Evolutionary conservation across 2,113 vertebrate species (phyloP).

Genomic region (Glaucidium brasilianum): DNA sequence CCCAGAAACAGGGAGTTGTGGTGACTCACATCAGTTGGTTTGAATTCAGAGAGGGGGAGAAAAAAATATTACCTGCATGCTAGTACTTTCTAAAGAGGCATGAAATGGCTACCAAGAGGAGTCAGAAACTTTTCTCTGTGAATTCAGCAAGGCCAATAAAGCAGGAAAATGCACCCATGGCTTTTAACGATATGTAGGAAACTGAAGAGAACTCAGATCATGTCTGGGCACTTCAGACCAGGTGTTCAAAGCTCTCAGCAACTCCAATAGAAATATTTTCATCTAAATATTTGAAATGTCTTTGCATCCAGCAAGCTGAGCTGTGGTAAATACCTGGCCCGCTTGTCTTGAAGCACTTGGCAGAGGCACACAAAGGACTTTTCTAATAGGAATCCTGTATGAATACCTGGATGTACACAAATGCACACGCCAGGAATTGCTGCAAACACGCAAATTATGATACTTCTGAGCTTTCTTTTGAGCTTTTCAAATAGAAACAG

Average conservation of each 20-base stretch:
- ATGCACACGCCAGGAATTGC: background rate
- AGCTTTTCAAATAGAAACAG: background rate
- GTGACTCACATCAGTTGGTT: background rate
- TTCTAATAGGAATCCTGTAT: background rate
- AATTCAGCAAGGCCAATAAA: background rate
- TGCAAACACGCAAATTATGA: background rate
- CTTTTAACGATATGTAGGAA: background rate
- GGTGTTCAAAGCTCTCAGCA: background rate
- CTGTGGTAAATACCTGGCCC: background rate
- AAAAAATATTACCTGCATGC: background rate
- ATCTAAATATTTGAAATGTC: background rate
- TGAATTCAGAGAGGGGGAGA: background rate
- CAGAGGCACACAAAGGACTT: background rate
- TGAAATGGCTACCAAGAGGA: background rate
- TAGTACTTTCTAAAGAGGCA: background rate
- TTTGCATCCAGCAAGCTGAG: background rate
- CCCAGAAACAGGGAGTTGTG: background rate
- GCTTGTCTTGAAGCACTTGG: background rate
- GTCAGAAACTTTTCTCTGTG: background rate
- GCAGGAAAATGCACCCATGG: background rate
- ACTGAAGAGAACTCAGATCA: background rate
- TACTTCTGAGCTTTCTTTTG: background rate
- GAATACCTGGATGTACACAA: background rate
- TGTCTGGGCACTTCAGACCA: background rate
- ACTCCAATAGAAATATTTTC: background rate